Evolutionary conservation across 2,797 vertebrate species (phyloP).

Genomic region (Crenuchus spilurus): DNA sequence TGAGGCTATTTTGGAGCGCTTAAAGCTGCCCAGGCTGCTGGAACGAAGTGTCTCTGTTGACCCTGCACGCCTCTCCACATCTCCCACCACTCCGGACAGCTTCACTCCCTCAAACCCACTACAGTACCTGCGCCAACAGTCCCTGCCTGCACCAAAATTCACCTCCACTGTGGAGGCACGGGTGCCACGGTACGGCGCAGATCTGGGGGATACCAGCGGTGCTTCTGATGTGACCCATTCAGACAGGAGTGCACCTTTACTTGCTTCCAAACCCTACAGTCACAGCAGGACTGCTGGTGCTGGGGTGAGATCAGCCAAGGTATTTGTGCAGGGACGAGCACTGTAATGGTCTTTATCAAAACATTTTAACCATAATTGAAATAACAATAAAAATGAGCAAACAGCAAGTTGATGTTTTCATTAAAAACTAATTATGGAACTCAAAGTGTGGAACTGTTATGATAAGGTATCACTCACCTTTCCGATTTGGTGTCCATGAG

Average conservation of each 20-base stretch:
- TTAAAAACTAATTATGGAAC: too few relatives aligned
- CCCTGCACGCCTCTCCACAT: slow-evolving; percentile 69
- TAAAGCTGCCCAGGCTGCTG: slow-evolving; percentile 93
- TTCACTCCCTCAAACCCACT: slow-evolving; percentile 79
- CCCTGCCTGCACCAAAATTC: slow-evolving; percentile 90
- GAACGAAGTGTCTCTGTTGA: slow-evolving; percentile 93
- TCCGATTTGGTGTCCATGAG: too few relatives aligned
- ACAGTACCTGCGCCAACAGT: slow-evolving; percentile 91
- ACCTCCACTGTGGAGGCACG: slow-evolving; percentile 91
- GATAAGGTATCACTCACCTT: too few relatives aligned
- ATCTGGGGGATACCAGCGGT: slow-evolving; percentile 66
- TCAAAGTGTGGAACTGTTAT: too few relatives aligned
- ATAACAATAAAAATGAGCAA: too few relatives aligned
- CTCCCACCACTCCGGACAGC: slow-evolving; percentile 56
- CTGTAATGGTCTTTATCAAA: too few relatives aligned
- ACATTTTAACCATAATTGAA: too few relatives aligned
- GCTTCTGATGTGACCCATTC: slow-evolving; percentile 72
- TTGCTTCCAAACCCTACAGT: slow-evolving; percentile 88
- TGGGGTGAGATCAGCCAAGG: slow-evolving; percentile 22
- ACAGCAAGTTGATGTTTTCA: too few relatives aligned
- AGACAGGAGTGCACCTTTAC: slow-evolving; percentile 86
- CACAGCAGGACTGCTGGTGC: slow-evolving; percentile 62
- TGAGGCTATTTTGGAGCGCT: slow-evolving; percentile 88
- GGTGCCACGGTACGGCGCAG: slow-evolving; percentile 75
- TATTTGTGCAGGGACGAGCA: too few relatives aligned